phyloP scores from a whole-genome alignment of 2,113 vertebrate species.

The Callionymus lyra region DNA sequence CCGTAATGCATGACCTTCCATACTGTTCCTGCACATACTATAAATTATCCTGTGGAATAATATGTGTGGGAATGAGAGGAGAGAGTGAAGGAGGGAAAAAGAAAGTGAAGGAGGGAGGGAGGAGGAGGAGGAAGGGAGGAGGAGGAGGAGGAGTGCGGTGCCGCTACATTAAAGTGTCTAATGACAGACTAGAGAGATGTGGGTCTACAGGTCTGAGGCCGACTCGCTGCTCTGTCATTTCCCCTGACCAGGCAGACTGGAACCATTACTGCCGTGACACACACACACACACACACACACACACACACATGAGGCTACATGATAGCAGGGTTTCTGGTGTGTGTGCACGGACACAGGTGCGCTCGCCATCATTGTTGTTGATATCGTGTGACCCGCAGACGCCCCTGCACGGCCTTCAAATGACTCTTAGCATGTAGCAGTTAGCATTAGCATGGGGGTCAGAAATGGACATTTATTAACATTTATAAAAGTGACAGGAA shows the following conservation, averaged over 20 bases:
- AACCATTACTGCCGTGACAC: constrained; percentile 45
- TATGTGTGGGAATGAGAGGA: constrained; percentile 37
- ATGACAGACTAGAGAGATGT: constrained; percentile 57
- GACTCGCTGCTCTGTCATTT: constrained; percentile 56
- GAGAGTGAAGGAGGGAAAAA: constrained; percentile 16
- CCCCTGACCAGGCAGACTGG: constrained; percentile 40
- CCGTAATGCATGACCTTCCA: constrained; percentile 18
- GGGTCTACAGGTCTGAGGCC: constrained; percentile 54
- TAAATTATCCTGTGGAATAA: constrained; percentile 36
- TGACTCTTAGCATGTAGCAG: too few species aligned
- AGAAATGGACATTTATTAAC: too few species aligned
- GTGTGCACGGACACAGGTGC: constrained; percentile 27
- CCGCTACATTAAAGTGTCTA: constrained; percentile 53
- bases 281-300: too few species aligned
- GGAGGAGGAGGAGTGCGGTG: constrained; percentile 26
- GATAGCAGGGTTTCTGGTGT: constrained; percentile 5
- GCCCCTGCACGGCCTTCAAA: too few species aligned
- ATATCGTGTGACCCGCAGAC: too few species aligned
- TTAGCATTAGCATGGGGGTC: too few species aligned
- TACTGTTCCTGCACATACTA: constrained; percentile 10
- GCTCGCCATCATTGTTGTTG: too few species aligned
- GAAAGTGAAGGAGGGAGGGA: constrained; percentile 11
- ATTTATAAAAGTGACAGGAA: too few species aligned
- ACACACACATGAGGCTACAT: constrained; percentile 28
- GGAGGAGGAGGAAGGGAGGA: constrained; percentile 15